These are phyloP conservation scores for Rhagoletis zephyria DNA, from an alignment of 1,140 invertebrate genomes.

Conservation along the genomic window DNA sequence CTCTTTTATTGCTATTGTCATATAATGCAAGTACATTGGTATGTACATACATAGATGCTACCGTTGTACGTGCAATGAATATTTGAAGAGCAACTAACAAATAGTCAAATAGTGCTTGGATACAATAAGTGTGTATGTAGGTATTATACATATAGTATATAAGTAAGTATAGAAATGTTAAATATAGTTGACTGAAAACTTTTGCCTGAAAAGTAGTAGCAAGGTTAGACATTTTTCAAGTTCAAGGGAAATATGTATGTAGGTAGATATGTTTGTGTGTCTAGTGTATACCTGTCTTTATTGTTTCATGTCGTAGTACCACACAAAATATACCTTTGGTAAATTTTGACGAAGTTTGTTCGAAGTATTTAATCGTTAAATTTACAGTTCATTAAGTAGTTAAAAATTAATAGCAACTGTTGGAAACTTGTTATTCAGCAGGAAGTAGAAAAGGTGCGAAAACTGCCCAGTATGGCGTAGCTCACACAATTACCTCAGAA, in stretches of 20 bases:
- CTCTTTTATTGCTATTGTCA: not conserved
- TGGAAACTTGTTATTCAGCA: not conserved
- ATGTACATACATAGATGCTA: not conserved
- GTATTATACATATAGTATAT: not conserved
- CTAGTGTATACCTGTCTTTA: not conserved
- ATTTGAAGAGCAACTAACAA: slow-evolving; percentile 13
- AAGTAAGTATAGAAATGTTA: not conserved
- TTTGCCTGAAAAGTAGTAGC: not conserved
- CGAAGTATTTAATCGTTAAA: not conserved
- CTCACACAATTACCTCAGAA: too few relatives aligned
- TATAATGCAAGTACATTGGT: not conserved
- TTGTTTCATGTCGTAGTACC: not conserved
- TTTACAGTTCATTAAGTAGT: not conserved
- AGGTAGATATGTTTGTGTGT: not conserved
- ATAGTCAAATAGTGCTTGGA: not conserved
- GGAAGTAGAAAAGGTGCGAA: not conserved
- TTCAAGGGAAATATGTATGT: slow-evolving; percentile 8
- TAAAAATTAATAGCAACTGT: not conserved
- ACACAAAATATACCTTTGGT: not conserved
- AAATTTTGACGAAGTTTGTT: not conserved
- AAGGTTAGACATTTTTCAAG: slow-evolving; percentile 44
- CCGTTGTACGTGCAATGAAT: slow-evolving; percentile 40
- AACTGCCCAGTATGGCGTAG: too few relatives aligned
- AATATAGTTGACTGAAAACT: not conserved
- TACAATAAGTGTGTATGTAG: not conserved